Evolutionary conservation across 2,888 invertebrate genomes (phyloP), one percentile per base, ranked within the genome.

Genomic region (Ptilodon capucinus): DNA sequence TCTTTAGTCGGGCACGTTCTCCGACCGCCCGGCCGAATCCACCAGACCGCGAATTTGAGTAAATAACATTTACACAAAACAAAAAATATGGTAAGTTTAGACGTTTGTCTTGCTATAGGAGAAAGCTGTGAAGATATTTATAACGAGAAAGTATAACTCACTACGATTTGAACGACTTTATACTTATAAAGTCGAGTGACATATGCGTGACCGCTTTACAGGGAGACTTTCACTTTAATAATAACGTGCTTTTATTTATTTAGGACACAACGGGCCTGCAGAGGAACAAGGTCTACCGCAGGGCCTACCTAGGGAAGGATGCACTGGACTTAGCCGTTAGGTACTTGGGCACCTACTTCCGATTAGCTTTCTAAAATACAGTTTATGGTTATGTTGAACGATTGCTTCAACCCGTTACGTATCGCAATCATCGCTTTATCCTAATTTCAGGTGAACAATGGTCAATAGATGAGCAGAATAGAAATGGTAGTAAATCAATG

Each of bases 401-500:
- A 44, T 13, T 19, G 35, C 38, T 28, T 16, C 48, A 43, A 44
- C 38, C 40, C n/a, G 46, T 50, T 45, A 51, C 48, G 19, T 76
- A 68, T 73, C 58, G 73, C 65, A 80, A 79, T 61, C 68, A 59
- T 58, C 59, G 52, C 52, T 59, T 69, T 59, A 72, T 70, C 68
- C 74, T 73, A 68, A 74, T 78, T 78, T 77, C 64, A 54, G 60
- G 64, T 65, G 59, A 66, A 64, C 66, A 68, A 66, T 61, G 57
- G 57, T 54, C 54, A 54, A 48, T 55, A 55, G 64, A 68, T 68
- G 81, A 68, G 73, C 64, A 55, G 86, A 81, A 87, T 87, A 68
- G 78, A 76, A 87, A 88, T 83, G 77, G 75, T 57, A 58, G 66
- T 83, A 81, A 86, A 86, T 82, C 64, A 73, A 65, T 65, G 70